Base-by-base conservation (phyloP, 2,797 vertebrate species). In the Anguilla anguilla region DNA sequence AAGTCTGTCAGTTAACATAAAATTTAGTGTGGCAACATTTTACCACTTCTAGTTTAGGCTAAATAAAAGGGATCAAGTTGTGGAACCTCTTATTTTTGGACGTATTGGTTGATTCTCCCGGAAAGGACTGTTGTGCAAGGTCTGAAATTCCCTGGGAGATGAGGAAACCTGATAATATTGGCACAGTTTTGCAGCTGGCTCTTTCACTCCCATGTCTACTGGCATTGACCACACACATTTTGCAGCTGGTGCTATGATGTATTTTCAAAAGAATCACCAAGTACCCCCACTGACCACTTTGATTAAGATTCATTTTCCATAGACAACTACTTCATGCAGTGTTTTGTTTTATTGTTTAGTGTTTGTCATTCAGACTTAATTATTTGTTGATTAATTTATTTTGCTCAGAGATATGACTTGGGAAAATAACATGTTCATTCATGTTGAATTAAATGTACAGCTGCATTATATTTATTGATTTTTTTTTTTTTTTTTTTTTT, bases 11-110 rank as follows among this genome's bases (percentile, higher is more conserved):
- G 77, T 81, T 81, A 49, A 25, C 22, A 46, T 39, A 15, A 77
- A 77, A 77, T 35, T 35, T 31, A 11, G 72, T 39, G 64, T 49
- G 17, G 9, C 39, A 81, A 46, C 39, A 25, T 22, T 49, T 46
- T 49, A 22, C 77, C 39, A 46, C 77, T 6, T 49, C 17, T 7
- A 49, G 43, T 81, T 79, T 46, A 6, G 17, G 15, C 35, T 46
- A 4, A 81, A 46, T 46, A 22, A 25, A 19, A 46, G 77, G 17
- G 43, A 46, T 6, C 2, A 25, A 7, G 35, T 28, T 81, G 35
- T 46, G 77, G 7, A 81, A 39, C 9, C 6, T 81, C 72, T 84
- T 59, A 88, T 92, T 92, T 91, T 90, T 93, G 91, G 89, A 94
- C 90, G 86, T 86, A 88, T 86, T 46, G 88, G 61, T 84, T 86